Percentiles rank a stretch among this genome's conserved stretches.
These are phyloP conservation scores for Crotophaga sulcirostris DNA, from an alignment of 2,113 vertebrate species.

Conservation along the genomic window DNA sequence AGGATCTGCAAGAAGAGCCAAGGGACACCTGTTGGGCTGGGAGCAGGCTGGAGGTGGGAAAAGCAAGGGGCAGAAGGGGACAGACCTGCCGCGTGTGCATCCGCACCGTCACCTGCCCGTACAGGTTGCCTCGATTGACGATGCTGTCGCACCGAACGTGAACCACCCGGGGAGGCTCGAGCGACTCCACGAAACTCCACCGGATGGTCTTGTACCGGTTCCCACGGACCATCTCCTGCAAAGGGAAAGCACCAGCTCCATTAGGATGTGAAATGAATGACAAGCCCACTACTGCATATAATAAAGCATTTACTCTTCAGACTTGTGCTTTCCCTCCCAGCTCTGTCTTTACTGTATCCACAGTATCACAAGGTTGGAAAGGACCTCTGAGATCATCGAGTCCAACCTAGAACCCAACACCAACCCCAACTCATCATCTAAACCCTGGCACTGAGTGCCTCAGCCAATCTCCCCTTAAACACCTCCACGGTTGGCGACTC, in stretches of 20 bases:
- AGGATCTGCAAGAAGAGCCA: slow-evolving; percentile 73
- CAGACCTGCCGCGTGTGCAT: slow-evolving; percentile 91
- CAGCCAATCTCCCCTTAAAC: no score
- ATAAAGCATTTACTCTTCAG: fast-evolving
- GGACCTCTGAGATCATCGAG: no score
- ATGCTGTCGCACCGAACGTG: slow-evolving; percentile 85
- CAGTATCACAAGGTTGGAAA: no score
- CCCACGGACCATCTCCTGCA: slow-evolving; percentile 91
- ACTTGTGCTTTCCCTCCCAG: background rate
- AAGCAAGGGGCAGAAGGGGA: fast-evolving
- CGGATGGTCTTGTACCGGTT: slow-evolving; percentile 87
- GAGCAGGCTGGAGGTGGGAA: background rate
- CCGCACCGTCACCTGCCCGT: slow-evolving; percentile 90
- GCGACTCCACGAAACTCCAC: slow-evolving; percentile 88
- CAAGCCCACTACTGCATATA: fast-evolving
- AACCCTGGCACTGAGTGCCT: no score
- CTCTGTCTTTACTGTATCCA: background rate
- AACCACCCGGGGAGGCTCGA: slow-evolving; percentile 86
- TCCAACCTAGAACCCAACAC: no score
- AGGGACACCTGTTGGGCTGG: fast-evolving
- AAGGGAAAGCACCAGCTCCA: fast-evolving
- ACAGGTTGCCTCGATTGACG: slow-evolving; percentile 83
- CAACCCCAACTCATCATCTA: no score
- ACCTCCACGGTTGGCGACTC: no score
- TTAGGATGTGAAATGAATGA: fast-evolving